These are phyloP conservation scores for Hypsibius dujardini DNA, from an alignment of 1,140 invertebrate species.

Conservation along the genomic window DNA sequence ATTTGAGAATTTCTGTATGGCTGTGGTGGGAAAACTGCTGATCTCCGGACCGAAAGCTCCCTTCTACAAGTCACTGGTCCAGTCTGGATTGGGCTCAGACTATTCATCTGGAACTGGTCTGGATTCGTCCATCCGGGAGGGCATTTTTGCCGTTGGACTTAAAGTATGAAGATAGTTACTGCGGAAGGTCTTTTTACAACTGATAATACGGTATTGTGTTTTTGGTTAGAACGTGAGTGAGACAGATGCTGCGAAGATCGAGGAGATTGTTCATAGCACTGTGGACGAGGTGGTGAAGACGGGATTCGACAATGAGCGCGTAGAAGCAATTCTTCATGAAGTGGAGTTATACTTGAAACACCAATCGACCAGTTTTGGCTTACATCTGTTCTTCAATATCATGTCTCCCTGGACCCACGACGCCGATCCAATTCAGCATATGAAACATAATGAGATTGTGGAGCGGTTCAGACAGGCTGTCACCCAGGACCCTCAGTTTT, in stretches of 20 bases:
- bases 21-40: slow-evolving; percentile 58
- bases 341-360: slow-evolving; percentile 70
- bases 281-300: slow-evolving; percentile 11
- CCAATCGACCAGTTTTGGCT: slow-evolving; percentile 66
- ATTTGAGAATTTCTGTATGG: slow-evolving; percentile 51
- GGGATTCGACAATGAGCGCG: slow-evolving; percentile 56
- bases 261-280: slow-evolving; percentile 5
- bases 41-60: slow-evolving; percentile 69
- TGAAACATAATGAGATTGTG: slow-evolving; percentile 56
- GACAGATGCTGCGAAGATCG: neutral
- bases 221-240: slow-evolving; percentile 5
- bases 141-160: neutral
- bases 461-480: slow-evolving; percentile 22
- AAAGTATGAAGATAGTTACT: slow-evolving; percentile 6
- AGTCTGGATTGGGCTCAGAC: slow-evolving; percentile 66
- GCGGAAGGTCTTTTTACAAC: too few relatives aligned
- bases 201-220: too few relatives aligned
- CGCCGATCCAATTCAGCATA: slow-evolving; percentile 48
- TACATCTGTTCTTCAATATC: slow-evolving; percentile 35
- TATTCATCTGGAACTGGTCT: slow-evolving; percentile 43
- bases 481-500: slow-evolving; percentile 41
- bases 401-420: slow-evolving; percentile 71
- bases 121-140: slow-evolving; percentile 16
- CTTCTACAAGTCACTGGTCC: slow-evolving; percentile 71
- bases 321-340: slow-evolving; percentile 66